phyloP scores from a whole-genome alignment of 2,797 vertebrate genomes.

The Balearica regulorum region DNA sequence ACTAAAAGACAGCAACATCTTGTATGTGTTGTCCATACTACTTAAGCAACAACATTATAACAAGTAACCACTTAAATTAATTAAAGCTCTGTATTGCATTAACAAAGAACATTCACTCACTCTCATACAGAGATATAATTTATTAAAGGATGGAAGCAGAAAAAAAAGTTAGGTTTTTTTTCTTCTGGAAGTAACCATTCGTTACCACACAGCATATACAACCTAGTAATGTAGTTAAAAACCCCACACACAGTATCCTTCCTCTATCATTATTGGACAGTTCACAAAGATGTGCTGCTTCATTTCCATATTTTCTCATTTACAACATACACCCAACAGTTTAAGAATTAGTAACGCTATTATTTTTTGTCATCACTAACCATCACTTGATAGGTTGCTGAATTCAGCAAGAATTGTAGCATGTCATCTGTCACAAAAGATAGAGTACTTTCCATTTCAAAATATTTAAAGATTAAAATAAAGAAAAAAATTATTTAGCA shows the following conservation, averaged over 20 bases:
- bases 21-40: background rate
- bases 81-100: background rate
- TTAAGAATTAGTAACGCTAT: background rate
- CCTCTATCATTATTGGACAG: background rate
- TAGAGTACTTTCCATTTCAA: background rate
- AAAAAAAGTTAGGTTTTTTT: accelerated
- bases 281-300: background rate
- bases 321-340: background rate
- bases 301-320: background rate
- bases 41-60: background rate
- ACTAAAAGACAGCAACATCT: background rate
- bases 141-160: background rate
- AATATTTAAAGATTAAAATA: background rate
- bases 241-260: background rate
- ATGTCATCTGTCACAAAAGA: background rate
- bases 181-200: background rate
- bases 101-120: background rate
- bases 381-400: background rate
- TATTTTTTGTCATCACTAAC: background rate
- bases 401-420: background rate
- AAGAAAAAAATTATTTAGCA: background rate
- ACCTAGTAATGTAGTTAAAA: background rate
- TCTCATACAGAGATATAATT: background rate
- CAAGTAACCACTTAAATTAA: background rate
- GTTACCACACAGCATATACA: background rate